Conservation (phyloP, 2,113 vertebrate species). For the Rhombomys opimus region DNA sequence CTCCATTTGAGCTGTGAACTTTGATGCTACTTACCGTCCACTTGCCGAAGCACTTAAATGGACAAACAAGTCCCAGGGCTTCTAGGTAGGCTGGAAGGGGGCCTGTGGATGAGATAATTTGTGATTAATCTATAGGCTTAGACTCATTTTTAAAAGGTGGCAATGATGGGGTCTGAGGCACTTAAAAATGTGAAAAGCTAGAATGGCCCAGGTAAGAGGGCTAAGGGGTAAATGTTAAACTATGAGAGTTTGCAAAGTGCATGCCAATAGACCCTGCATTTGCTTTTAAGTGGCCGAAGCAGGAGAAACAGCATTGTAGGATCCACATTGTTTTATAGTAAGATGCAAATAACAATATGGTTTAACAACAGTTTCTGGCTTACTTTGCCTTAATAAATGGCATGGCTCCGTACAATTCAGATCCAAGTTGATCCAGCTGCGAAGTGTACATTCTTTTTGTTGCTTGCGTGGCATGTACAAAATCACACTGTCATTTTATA, state of each 20-base stretch:
- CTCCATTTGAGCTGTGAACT: neutral
- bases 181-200: neutral
- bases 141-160: neutral
- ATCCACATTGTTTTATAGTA: neutral
- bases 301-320: neutral
- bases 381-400: neutral
- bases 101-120: neutral
- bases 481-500: neutral
- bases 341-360: neutral
- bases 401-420: neutral
- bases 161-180: neutral
- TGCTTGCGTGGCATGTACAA: neutral
- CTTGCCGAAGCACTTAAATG: neutral
- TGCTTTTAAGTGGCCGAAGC: neutral
- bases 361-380: neutral
- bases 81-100: neutral
- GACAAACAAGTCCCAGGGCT: neutral
- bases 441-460: neutral
- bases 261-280: neutral
- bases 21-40: slow-evolving; percentile 1
- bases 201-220: neutral
- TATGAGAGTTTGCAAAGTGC: neutral
- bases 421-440: neutral
- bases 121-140: slow-evolving; percentile 31
- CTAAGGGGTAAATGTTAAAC: neutral